Percentiles rank a stretch among this genome's conserved stretches.
Conservation (phyloP, 2,888 invertebrate species). For the Polyommatus icarus region DNA sequence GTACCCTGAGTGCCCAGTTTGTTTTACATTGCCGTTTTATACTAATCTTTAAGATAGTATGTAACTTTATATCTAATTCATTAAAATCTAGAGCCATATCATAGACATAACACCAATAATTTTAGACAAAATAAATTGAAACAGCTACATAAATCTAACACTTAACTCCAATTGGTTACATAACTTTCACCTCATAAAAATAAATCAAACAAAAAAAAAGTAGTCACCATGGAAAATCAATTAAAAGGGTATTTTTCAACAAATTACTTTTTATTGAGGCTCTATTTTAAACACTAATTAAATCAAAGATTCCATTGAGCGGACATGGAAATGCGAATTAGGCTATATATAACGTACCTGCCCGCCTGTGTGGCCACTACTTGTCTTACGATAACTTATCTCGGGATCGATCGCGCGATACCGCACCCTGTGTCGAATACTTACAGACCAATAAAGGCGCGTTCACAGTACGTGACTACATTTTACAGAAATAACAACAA, state of each 20-base stretch:
- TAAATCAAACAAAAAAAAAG: not conserved
- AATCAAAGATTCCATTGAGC: conserved; percentile 19
- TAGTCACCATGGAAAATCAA: not conserved
- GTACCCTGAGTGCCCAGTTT: conserved; percentile 7
- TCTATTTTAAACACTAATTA: conserved; percentile 16
- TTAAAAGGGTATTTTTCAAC: conserved; percentile 5
- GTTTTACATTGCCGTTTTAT: conserved; percentile 24
- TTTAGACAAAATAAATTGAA: not conserved
- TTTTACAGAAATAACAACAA: not conserved
- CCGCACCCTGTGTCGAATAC: conserved; percentile 62
- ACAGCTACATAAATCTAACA: not conserved
- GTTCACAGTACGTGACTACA: not conserved
- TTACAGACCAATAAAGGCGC: conserved; percentile 65
- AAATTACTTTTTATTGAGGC: conserved; percentile 18
- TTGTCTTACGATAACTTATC: conserved; percentile 79
- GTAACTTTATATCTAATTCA: not conserved
- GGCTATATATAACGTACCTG: conserved; percentile 67
- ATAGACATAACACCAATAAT: not conserved
- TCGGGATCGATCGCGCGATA: conserved; percentile 76
- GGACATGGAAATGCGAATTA: conserved; percentile 59
- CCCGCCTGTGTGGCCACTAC: conserved; percentile 74
- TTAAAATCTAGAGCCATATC: not conserved
- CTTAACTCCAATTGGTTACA: not conserved
- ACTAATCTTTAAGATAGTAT: conserved; percentile 2
- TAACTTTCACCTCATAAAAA: conserved; percentile 8